A percentile compares a stretch with the other conserved stretches of the same genome.
phyloP scores from a whole-genome alignment of 35 echinoderm and acorn worm species.

The Apostichopus californicus region DNA sequence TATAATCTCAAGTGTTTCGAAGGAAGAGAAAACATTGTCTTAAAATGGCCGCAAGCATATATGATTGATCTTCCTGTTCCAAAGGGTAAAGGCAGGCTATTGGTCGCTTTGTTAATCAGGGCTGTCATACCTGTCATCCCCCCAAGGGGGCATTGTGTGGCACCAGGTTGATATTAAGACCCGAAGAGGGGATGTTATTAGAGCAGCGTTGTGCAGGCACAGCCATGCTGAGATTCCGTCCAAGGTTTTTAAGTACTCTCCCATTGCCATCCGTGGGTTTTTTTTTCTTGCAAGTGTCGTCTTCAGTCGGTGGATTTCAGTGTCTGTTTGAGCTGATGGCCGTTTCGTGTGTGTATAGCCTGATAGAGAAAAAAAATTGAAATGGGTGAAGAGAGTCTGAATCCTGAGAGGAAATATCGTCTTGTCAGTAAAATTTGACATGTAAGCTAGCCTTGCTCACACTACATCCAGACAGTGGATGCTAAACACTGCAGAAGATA shows the following conservation, averaged over 20 bases:
- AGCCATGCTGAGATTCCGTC: too few species aligned
- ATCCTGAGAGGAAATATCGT: neutral
- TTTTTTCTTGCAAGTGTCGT: too few species aligned
- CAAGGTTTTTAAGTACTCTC: too few species aligned
- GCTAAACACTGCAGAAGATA: too few species aligned
- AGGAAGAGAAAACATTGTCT: neutral
- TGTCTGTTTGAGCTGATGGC: too few species aligned
- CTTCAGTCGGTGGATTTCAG: too few species aligned
- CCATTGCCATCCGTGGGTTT: neutral
- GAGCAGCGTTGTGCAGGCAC: neutral
- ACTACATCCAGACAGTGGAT: too few species aligned
- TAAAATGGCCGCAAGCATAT: neutral
- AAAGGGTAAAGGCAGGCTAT: neutral
- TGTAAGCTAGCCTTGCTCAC: too few species aligned
- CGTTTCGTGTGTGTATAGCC: too few species aligned
- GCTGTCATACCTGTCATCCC: slow-evolving; percentile 22
- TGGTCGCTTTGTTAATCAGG: neutral
- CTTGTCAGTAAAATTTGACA: neutral
- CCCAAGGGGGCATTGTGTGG: neutral
- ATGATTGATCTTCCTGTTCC: neutral
- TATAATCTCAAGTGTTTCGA: neutral
- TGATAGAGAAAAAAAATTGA: too few species aligned
- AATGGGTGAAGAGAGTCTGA: too few species aligned
- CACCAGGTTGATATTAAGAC: neutral
- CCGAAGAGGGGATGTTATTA: slow-evolving; percentile 5